A percentile compares a stretch with the other conserved stretches of the same genome.
phyloP scores from a whole-genome alignment of 2,888 invertebrate species.

The Calameuta pallipes region DNA sequence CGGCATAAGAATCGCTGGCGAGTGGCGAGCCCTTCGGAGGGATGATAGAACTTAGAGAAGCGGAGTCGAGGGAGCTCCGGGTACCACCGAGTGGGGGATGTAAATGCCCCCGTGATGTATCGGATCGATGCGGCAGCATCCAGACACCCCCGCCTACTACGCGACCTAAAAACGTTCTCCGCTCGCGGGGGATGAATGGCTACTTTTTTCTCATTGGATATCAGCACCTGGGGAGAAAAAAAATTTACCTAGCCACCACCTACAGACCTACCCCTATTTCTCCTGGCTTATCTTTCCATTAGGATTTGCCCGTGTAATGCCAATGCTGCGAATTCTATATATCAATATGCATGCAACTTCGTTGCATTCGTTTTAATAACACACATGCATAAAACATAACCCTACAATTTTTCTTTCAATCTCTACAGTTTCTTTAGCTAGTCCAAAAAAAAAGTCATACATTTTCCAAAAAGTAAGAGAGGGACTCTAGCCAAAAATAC shows the following conservation, averaged over 20 bases:
- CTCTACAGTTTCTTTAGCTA: background rate
- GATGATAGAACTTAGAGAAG: constrained; percentile 18
- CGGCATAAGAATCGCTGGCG: constrained; percentile 45
- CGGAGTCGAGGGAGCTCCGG: constrained; percentile 18
- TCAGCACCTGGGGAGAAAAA: background rate
- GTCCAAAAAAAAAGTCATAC: constrained; percentile 16
- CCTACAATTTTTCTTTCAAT: background rate
- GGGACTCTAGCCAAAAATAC: background rate
- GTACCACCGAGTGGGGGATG: constrained; percentile 53
- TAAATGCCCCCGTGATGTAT: constrained; percentile 66
- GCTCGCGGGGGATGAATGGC: constrained; percentile 7
- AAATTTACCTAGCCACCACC: background rate
- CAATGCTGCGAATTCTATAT: background rate
- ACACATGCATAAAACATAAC: background rate
- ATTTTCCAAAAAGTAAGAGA: constrained; percentile 35
- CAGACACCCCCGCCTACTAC: constrained; percentile 62
- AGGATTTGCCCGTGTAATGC: background rate
- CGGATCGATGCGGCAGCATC: constrained; percentile 66
- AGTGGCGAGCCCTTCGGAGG: constrained; percentile 24
- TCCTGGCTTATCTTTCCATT: background rate
- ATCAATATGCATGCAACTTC: background rate
- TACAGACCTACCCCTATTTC: background rate
- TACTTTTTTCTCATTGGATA: constrained; percentile 1
- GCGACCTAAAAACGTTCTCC: constrained; percentile 65
- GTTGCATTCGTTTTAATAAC: background rate